Evolutionary conservation across 1,140 invertebrate species (phyloP).

Genomic region (Plutomurus gul): DNA sequence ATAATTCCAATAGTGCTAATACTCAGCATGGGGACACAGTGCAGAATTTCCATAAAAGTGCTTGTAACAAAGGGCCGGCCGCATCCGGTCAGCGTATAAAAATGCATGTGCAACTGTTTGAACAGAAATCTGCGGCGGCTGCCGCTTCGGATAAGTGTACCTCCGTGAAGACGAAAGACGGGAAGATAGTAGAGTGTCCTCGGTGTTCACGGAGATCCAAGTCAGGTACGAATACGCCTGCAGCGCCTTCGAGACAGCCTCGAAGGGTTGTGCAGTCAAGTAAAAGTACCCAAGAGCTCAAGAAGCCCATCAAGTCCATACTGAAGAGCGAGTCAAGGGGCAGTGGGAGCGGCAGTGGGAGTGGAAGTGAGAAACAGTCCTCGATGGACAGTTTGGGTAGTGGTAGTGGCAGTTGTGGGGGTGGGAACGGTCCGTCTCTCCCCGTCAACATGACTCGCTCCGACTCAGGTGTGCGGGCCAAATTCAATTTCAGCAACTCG

Average conservation of each 20-base stretch:
- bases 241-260: slow-evolving; percentile 36
- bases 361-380: slow-evolving; percentile 50
- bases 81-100: not conserved
- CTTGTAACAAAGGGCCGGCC: not conserved
- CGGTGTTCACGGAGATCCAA: slow-evolving; percentile 42
- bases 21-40: not conserved
- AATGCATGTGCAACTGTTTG: slow-evolving; percentile 35
- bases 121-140: slow-evolving; percentile 14
- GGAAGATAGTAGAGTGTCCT: slow-evolving; percentile 38
- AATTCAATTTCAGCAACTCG: slow-evolving; percentile 20
- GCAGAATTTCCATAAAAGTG: not conserved
- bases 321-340: slow-evolving; percentile 45
- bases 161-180: not conserved
- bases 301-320: slow-evolving; percentile 51
- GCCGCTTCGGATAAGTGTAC: not conserved
- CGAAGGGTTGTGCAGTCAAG: slow-evolving; percentile 35
- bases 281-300: slow-evolving; percentile 41
- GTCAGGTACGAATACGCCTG: slow-evolving; percentile 44
- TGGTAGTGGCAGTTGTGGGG: slow-evolving; percentile 18
- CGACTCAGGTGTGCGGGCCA: slow-evolving; percentile 38
- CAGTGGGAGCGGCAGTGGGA: slow-evolving; percentile 31
- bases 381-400: slow-evolving; percentile 51
- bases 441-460: slow-evolving; percentile 40
- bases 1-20: not conserved
- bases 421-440: not conserved